Conservation (phyloP, 2,797 vertebrate genomes). For the Melanotaenia nigrans region DNA sequence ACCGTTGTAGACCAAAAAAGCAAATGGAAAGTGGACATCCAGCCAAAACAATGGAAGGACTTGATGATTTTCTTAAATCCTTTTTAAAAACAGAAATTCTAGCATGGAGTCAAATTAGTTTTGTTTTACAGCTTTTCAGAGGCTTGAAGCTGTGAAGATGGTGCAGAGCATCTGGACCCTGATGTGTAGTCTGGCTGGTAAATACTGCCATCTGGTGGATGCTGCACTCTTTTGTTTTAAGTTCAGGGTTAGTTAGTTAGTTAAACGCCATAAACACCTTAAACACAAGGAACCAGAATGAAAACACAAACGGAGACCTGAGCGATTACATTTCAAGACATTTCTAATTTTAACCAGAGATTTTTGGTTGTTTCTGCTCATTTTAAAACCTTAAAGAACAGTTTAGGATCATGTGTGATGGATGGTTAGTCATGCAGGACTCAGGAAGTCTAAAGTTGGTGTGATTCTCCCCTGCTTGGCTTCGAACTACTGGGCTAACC, state of each 20-base stretch:
- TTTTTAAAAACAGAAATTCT: neutral
- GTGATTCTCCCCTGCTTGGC: no score
- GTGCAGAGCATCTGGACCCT: neutral
- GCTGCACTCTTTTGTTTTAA: neutral
- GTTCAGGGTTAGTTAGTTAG: neutral
- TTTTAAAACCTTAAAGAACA: neutral
- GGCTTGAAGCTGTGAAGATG: neutral
- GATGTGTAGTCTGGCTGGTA: neutral
- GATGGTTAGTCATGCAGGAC: neutral
- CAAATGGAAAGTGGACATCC: slow-evolving; percentile 24
- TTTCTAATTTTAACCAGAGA: no score
- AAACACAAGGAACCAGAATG: no score
- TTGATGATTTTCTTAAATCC: slow-evolving; percentile 4
- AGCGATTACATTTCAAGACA: no score
- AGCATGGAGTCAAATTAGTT: neutral
- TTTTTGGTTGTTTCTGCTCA: neutral
- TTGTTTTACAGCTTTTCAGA: neutral
- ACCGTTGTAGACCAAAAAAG: slow-evolving; percentile 20
- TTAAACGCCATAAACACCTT: no score
- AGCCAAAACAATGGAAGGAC: slow-evolving; percentile 25
- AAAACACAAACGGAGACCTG: no score
- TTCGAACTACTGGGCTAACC: neutral
- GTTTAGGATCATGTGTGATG: neutral
- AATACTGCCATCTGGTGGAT: slow-evolving; percentile 53
- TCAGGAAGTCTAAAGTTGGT: no score